These are phyloP conservation scores for Halictus rubicundus DNA, from an alignment of 1,140 invertebrate species.

Conservation along the genomic window DNA sequence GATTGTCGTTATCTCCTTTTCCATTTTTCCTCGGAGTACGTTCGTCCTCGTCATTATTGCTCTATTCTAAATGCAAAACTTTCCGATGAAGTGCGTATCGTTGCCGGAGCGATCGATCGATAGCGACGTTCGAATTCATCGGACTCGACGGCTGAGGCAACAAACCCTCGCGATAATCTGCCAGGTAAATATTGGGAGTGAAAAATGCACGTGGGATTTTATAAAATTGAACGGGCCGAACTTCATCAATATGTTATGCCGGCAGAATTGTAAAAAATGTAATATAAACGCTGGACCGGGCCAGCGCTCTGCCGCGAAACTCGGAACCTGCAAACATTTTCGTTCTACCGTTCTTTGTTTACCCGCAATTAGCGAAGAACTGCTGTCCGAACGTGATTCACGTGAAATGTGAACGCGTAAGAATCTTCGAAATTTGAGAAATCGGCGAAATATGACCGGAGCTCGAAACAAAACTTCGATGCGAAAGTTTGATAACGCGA, in stretches of 20 bases:
- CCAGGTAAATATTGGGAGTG: not conserved
- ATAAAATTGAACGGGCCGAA: not conserved
- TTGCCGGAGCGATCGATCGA: not conserved
- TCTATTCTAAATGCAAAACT: not conserved
- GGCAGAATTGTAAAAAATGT: not conserved
- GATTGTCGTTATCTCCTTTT: not conserved
- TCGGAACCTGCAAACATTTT: too few species aligned
- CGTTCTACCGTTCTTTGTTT: too few species aligned
- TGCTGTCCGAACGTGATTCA: too few species aligned
- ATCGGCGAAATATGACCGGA: too few species aligned
- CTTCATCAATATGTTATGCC: not conserved
- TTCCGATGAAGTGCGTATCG: not conserved
- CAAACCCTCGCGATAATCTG: not conserved
- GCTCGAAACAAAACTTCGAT: too few species aligned
- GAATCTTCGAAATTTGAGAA: too few species aligned
- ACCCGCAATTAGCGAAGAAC: too few species aligned
- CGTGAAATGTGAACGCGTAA: too few species aligned
- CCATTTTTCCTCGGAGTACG: not conserved
- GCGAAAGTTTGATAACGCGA: too few species aligned
- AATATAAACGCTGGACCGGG: not conserved
- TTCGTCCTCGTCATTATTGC: constrained; percentile 3
- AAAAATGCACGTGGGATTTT: not conserved
- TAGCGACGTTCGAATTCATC: constrained; percentile 8
- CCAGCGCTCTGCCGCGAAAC: not conserved
- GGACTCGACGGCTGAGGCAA: constrained; percentile 3